Base-by-base conservation (phyloP, 92 coral and sea anemone species). In the Anthopleura xanthogrammica region DNA sequence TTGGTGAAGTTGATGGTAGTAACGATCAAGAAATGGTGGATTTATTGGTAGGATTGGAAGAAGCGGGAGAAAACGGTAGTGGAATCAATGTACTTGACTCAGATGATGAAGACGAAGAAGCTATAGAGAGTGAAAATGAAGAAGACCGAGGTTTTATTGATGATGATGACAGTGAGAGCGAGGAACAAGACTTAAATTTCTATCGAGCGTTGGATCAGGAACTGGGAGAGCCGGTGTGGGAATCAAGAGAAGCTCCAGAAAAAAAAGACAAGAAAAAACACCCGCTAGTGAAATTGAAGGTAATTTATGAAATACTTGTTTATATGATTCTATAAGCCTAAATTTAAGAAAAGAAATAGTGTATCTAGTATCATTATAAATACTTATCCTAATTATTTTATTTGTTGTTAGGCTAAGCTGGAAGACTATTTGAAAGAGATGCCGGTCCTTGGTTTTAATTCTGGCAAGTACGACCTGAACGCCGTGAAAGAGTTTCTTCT, bases 401-500 rank as follows among this genome's bases (percentile, higher is more conserved):
- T 0, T 22, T 68, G 36, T 22, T 24, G 22, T 54, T 52, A 78
- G 68, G 60, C 1, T 0, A 72, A 80, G 56, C 78, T 81, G 23
- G 80, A 76, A 9, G 82, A 76, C 0, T 87, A 83, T 78, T 43
- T 88, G 10, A 52, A 74, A 39, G 85, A 88, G 64, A 81, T 88
- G 1, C 87, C 87, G 0, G 77, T 88, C 54, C 12, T 83, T n/a
- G 91, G 91, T 2, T 88, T 83, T 58, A 83, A 83, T 66, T 62
- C 39, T 16, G 82, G 91, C 2, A 83, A 79, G 12, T 83, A 88
- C 43, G 85, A 88, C 60, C 42, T 82, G 29, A 87, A 87, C 58
- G 78, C 80, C 39, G 71, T 39, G 23, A 87, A 87, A 77, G 73
- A 87, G 62, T 87, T 82, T 65, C 72, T 68, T 3, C 36, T 81